Base-by-base conservation (phyloP, 2,888 invertebrate genomes). In the Torymus tubicola region DNA sequence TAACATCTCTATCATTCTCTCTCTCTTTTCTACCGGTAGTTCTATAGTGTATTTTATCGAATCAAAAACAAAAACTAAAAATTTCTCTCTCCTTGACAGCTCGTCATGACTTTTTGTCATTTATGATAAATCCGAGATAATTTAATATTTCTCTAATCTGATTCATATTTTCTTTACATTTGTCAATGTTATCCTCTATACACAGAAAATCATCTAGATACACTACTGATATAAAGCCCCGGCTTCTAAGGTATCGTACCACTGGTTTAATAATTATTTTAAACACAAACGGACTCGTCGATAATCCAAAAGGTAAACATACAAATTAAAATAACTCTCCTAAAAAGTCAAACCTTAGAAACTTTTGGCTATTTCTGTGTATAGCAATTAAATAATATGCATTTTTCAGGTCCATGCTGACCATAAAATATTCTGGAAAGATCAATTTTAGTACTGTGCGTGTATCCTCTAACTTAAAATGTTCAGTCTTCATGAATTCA, bases 341-440 rank as follows among this genome's bases (percentile, higher is more conserved):
- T 13, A n/a, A n/a, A 63, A 63, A 63, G 2, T 63, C 18, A 8
- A 63, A 63, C 16, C n/a, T 63, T n/a, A 63, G 24, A 63, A n/a
- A 63, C 18, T 63, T 63, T 63, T 95, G 8, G 92, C 92, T 5
- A 94, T 93, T 72, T 96, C 89, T 0, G 94, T 94, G 75, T 93
- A 93, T 14, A 94, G 93, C 81, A 3, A 24, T 3, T 24, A 24
- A 24, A 24, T 24, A 24, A 24, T 55, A 55, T 1, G 55, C n/a
- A 55, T 55, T 8, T 55, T 55, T 12, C 5, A 55, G 5, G 5
- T 55, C 55, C 5, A 55, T 55, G 2, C 13, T 3, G 2, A 1
- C 55, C 13, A 55, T 12, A n/a, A 14, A 55, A n/a, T 55, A 12
- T 4, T 8, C 5, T 4, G 12, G 13, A 55, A n/a, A 55, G n/a